These are phyloP conservation scores for Luperina nickerlii DNA, from an alignment of 2,888 invertebrate genomes.

Conservation along the genomic window DNA sequence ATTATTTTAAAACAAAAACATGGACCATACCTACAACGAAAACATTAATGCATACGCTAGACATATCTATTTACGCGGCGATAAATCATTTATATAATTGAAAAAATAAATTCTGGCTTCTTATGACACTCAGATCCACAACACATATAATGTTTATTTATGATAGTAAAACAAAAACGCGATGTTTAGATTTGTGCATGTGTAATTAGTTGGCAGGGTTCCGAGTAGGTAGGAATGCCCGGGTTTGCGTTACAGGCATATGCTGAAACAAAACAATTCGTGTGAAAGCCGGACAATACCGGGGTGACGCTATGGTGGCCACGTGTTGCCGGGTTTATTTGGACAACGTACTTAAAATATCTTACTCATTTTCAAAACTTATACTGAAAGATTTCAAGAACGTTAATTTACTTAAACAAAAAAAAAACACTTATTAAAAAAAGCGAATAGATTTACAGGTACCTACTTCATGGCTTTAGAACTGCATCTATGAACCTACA, in stretches of 20 bases:
- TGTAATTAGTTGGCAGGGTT: slow-evolving; percentile 86
- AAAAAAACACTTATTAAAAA: background rate
- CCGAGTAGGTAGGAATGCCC: slow-evolving; percentile 86
- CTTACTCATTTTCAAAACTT: background rate
- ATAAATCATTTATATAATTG: slow-evolving; percentile 43
- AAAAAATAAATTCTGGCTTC: slow-evolving; percentile 51
- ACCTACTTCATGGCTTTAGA: background rate
- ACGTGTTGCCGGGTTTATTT: slow-evolving; percentile 56
- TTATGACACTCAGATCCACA: slow-evolving; percentile 48
- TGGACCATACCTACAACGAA: slow-evolving; percentile 15
- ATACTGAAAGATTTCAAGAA: background rate
- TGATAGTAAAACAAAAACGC: slow-evolving; percentile 67
- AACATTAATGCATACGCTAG: slow-evolving; percentile 44
- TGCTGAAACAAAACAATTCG: slow-evolving; percentile 87
- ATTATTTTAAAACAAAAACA: slow-evolving; percentile 18
- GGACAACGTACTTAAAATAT: slow-evolving; percentile 47
- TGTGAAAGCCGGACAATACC: slow-evolving; percentile 86
- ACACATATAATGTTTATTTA: slow-evolving; percentile 64
- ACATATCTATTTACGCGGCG: slow-evolving; percentile 52
- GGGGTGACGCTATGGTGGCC: slow-evolving; percentile 75
- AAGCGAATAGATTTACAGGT: background rate
- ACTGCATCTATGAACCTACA: background rate
- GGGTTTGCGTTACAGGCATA: slow-evolving; percentile 79
- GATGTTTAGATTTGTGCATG: slow-evolving; percentile 71
- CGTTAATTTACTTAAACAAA: background rate